phyloP scores from a whole-genome alignment of 2,113 vertebrate genomes.

The Anolis carolinensis region DNA sequence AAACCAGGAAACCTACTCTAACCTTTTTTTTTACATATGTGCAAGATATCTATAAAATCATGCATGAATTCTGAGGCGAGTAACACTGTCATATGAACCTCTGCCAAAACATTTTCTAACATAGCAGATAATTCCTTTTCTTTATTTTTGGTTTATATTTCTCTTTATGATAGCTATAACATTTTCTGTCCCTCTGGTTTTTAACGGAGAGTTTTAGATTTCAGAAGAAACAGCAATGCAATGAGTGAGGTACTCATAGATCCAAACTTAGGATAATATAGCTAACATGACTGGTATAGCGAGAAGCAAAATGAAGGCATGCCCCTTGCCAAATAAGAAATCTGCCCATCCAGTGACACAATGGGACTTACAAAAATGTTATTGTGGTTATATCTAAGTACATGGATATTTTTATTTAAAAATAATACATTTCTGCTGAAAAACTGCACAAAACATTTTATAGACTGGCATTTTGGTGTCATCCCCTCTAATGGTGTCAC shows the following conservation, averaged over 20 bases:
- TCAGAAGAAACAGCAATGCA: background rate
- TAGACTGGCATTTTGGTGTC: too few relatives aligned
- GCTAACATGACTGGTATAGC: background rate
- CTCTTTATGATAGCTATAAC: background rate
- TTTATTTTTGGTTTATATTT: background rate
- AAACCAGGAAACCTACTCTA: too few relatives aligned
- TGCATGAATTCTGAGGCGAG: background rate
- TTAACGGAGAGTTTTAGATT: background rate
- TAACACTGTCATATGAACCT: background rate
- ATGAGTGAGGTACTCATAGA: background rate
- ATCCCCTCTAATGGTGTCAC: too few relatives aligned
- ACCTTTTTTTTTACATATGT: background rate
- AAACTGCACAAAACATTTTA: too few relatives aligned
- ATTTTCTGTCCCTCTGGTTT: background rate
- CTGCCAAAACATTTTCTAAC: too few relatives aligned
- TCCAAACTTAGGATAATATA: background rate
- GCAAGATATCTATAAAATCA: background rate
- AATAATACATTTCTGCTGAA: too few relatives aligned
- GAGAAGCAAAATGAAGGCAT: background rate
- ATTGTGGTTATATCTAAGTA: too few relatives aligned
- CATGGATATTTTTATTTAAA: too few relatives aligned
- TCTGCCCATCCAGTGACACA: too few relatives aligned
- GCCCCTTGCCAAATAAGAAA: background rate
- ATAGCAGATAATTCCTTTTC: too few relatives aligned
- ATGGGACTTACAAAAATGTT: too few relatives aligned